Conservation (phyloP, 2,888 invertebrate species). For the Drosophila ochracea region DNA sequence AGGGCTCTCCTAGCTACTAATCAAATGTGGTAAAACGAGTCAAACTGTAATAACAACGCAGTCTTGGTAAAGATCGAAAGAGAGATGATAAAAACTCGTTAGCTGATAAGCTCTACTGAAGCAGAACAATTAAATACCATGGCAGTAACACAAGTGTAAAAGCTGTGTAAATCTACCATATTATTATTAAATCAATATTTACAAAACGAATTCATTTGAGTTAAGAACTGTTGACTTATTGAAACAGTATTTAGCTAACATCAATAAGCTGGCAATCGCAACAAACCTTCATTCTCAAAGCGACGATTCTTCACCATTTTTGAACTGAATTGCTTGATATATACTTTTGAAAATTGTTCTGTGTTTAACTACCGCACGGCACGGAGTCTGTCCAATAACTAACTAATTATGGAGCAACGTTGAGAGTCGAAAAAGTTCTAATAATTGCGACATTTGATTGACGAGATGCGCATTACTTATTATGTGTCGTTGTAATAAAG, state of each 20-base stretch:
- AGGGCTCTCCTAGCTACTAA: slow-evolving; percentile 61
- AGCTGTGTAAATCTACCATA: slow-evolving; percentile 12
- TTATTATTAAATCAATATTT: slow-evolving; percentile 4
- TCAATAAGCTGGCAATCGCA: not conserved
- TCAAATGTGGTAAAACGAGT: slow-evolving; percentile 4
- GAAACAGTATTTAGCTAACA: not conserved
- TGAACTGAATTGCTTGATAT: not conserved
- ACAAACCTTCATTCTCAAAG: slow-evolving; percentile 77
- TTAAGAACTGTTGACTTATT: not conserved
- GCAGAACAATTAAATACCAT: slow-evolving; percentile 13
- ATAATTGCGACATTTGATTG: slow-evolving; percentile 20
- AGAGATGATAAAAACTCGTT: not conserved
- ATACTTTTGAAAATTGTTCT: slow-evolving; percentile 29
- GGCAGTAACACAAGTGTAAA: not conserved
- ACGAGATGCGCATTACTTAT: slow-evolving; percentile 20
- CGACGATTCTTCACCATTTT: slow-evolving; percentile 83
- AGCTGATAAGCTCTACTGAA: slow-evolving; percentile 19
- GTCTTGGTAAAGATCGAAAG: not conserved
- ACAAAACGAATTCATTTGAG: not conserved
- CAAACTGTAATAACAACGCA: not conserved
- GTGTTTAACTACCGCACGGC: slow-evolving; percentile 48
- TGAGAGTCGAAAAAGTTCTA: not conserved
- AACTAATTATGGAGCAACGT: slow-evolving; percentile 49
- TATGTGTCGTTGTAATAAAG: slow-evolving; percentile 1
- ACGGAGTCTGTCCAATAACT: slow-evolving; percentile 75